Base-by-base conservation (phyloP, 2,888 invertebrate species). In the Lasioglossum oenotherae region DNA sequence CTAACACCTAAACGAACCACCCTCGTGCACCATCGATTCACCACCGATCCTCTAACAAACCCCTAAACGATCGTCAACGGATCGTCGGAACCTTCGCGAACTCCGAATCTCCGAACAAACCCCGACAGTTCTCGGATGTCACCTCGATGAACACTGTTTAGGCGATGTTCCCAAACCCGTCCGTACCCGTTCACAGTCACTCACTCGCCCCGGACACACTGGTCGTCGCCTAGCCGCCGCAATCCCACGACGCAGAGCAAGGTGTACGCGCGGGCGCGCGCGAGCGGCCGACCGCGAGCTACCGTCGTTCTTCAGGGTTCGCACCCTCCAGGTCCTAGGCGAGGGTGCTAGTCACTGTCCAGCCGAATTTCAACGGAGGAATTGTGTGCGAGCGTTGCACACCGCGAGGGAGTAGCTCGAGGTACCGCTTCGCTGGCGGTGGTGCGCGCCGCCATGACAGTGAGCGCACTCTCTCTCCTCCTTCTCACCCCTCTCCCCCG, bases 381-480 rank as follows among this genome's bases (percentile, higher is more conserved):
- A 85, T 78, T 74, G 87, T 92, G 94, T 93, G 94, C 85, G 74
- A 84, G 86, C 80, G 89, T 87, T 75, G 78, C 85, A 78, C 86
- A 81, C 86, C 88, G 91, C 88, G 86, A 88, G 86, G 84, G 76
- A 85, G 89, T 83, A 88, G 84, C 78, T 84, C 83, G 84, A 91
- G 89, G 84, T 88, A 85, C 91, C 90, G 91, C 90, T 93, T 93
- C 91, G 90, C 93, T 93, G 93, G 91, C 93, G 92, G 92, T 93
- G 93, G 93, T 94, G 93, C 93, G 92, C 94, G 94, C 91, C 95
- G 95, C 95, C 95, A 95, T 95, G 94, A 95, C 94, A 94, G 93
- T 86, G 77, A 53, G 6, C 23, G 8, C 3, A 8, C 0, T 53
- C 53, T 53, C 53, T 53, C 53, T 53, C 53, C 23, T 31, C 31